A percentile compares a stretch with the other conserved stretches of the same genome.
These are phyloP conservation scores for Drosophila mercatorum DNA, from an alignment of 2,888 invertebrate species.

Conservation along the genomic window DNA sequence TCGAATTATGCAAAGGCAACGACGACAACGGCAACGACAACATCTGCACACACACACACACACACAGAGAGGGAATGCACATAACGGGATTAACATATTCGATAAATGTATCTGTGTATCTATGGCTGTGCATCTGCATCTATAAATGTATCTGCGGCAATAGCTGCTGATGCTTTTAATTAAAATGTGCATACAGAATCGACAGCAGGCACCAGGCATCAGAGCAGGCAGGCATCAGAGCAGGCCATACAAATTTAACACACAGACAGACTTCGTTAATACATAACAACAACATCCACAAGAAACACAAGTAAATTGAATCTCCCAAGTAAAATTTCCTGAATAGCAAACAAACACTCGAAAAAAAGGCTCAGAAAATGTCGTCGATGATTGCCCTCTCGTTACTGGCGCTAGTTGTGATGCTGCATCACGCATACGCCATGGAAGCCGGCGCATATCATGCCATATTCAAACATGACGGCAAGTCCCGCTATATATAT, in stretches of 20 bases:
- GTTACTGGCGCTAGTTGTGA: slow-evolving; percentile 21
- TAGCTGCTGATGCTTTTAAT: slow-evolving; percentile 53
- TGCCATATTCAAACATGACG: slow-evolving; percentile 21
- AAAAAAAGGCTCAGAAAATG: slow-evolving; percentile 37
- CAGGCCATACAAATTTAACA: slow-evolving; percentile 45
- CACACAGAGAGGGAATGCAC: slow-evolving; percentile 28
- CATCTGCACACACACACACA: not conserved
- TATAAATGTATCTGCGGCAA: slow-evolving; percentile 6
- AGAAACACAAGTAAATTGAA: slow-evolving; percentile 47
- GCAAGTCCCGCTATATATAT: slow-evolving; percentile 6
- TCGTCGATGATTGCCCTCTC: slow-evolving; percentile 9
- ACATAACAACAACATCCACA: not conserved
- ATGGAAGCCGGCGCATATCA: slow-evolving; percentile 11
- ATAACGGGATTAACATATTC: slow-evolving; percentile 73
- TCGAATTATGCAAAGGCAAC: slow-evolving; percentile 70
- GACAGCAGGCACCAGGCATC: slow-evolving; percentile 18
- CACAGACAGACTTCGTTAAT: slow-evolving; percentile 20
- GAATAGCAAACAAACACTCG: slow-evolving; percentile 22
- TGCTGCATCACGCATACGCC: not conserved
- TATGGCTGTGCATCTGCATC: slow-evolving; percentile 19
- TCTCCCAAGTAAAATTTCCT: slow-evolving; percentile 58
- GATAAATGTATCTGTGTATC: slow-evolving; percentile 52
- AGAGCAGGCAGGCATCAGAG: slow-evolving; percentile 26
- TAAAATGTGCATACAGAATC: slow-evolving; percentile 70
- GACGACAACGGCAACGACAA: slow-evolving; percentile 35